phyloP scores from a whole-genome alignment of 2,797 vertebrate genomes.

The Rachycentron canadum region DNA sequence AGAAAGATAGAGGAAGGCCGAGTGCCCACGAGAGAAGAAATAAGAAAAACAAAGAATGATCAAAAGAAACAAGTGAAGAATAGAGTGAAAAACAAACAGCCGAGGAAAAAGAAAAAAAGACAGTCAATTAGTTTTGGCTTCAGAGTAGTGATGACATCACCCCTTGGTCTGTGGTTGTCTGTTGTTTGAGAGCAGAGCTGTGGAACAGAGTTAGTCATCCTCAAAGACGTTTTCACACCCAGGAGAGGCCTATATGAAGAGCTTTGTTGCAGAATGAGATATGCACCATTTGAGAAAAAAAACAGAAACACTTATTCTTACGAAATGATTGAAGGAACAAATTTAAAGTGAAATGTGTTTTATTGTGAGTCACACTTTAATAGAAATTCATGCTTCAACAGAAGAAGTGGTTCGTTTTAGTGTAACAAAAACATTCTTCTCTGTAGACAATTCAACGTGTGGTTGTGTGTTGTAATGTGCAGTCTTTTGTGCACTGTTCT shows the following conservation, averaged over 20 bases:
- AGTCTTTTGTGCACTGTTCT: conserved; percentile 25
- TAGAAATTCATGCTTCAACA: conserved; percentile 21
- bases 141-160: conserved; percentile 54
- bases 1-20: not conserved
- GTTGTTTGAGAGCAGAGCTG: conserved; percentile 62
- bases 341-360: conserved; percentile 40
- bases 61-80: conserved; percentile 32
- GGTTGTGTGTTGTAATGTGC: not conserved
- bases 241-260: conserved; percentile 37
- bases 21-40: conserved; percentile 9
- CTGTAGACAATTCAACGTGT: conserved; percentile 13
- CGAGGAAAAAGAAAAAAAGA: conserved; percentile 37
- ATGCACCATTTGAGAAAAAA: conserved; percentile 22
- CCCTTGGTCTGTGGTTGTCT: conserved; percentile 39
- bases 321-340: conserved; percentile 36
- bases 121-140: conserved; percentile 47
- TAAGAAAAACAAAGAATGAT: conserved; percentile 19
- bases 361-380: conserved; percentile 36
- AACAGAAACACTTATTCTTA: conserved; percentile 12
- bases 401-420: conserved; percentile 12
- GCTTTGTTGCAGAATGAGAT: conserved; percentile 52
- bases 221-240: conserved; percentile 51
- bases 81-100: conserved; percentile 26
- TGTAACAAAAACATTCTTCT: not conserved
- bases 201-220: conserved; percentile 66